These are phyloP conservation scores for Masnerella sp. DNA, from an alignment of 2,888 invertebrate species.

Conservation along the genomic window DNA sequence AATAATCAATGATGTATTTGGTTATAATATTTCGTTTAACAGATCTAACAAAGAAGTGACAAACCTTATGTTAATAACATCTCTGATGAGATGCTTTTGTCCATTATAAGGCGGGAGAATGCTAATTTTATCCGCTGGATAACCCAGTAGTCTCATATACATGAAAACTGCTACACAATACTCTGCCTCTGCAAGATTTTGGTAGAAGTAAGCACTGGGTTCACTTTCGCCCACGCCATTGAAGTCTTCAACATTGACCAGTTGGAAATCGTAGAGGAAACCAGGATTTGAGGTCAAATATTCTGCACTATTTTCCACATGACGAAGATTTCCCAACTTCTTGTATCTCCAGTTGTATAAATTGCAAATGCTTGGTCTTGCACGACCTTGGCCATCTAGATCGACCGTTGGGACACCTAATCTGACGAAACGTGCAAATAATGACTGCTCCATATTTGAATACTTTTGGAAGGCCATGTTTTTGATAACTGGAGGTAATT, in stretches of 20 bases:
- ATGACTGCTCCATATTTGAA: conserved; percentile 99
- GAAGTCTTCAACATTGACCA: conserved; percentile 97
- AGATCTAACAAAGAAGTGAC: too few relatives aligned
- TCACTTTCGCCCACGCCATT: conserved; percentile 98
- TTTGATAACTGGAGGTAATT: conserved; percentile 99
- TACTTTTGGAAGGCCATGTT: conserved; percentile 99
- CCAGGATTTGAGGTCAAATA: conserved; percentile 96
- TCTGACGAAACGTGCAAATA: conserved; percentile 97
- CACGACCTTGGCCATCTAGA: conserved; percentile 98
- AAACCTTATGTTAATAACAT: conserved; percentile 89
- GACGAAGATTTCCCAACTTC: conserved; percentile 94
- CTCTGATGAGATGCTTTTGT: conserved; percentile 97
- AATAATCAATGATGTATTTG: too few relatives aligned
- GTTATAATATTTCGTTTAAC: too few relatives aligned
- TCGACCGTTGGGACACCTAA: conserved; percentile 98
- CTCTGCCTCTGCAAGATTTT: conserved; percentile 94
- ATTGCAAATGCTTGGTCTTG: conserved; percentile 93
- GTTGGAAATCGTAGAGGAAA: conserved; percentile 94
- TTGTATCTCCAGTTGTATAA: conserved; percentile 98
- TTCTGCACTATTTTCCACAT: conserved; percentile 90
- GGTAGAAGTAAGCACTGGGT: conserved; percentile 99
- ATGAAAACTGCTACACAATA: conserved; percentile 98
- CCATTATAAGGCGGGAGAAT: conserved; percentile 99
- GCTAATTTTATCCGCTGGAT: conserved; percentile 97
- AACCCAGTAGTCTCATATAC: conserved; percentile 98